phyloP scores from a whole-genome alignment of 2,888 invertebrate genomes.

The Parapristionchus giblindavisi region DNA sequence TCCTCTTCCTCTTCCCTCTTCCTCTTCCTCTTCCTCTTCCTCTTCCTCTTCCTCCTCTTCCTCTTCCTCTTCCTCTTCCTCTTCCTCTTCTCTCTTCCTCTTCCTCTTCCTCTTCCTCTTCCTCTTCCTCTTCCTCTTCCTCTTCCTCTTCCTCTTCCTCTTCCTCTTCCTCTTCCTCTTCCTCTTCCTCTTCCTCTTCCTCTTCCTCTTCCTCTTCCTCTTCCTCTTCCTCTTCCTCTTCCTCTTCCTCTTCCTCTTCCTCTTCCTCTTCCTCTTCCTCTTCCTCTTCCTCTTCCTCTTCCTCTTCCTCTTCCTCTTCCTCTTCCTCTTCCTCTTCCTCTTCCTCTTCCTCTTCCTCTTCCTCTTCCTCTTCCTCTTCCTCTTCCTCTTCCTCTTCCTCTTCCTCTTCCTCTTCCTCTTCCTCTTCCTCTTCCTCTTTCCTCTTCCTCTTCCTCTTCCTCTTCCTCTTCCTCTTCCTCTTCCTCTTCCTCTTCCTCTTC shows the following conservation, averaged over 20 bases:
- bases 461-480: too few species aligned
- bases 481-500: too few species aligned
- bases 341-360: too few species aligned
- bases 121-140: neutral
- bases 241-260: neutral
- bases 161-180: neutral
- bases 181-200: neutral
- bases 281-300: too few species aligned
- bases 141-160: neutral
- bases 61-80: neutral
- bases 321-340: neutral
- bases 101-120: neutral
- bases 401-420: neutral
- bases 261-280: too few species aligned
- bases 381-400: neutral
- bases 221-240: neutral
- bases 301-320: neutral
- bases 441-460: neutral
- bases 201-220: neutral
- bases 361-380: neutral
- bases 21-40: neutral
- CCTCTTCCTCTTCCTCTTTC: neutral
- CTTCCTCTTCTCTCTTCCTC: neutral
- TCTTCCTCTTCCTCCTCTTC: neutral
- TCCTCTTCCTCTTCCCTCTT: conserved; percentile 9